Percentiles rank a stretch among this genome's conserved stretches.
Evolutionary conservation across 1,140 invertebrate species (phyloP).

Genomic region (Macrobrachium nipponense): DNA sequence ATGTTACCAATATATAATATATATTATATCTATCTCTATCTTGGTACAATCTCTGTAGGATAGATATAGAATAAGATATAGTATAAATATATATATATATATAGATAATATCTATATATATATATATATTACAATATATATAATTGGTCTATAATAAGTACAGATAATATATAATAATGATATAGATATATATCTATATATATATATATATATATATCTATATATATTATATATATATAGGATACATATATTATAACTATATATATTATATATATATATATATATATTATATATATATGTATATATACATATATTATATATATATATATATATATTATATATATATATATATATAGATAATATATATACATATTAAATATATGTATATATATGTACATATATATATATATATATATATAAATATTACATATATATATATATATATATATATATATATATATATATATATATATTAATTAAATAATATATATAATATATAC

Average conservation of each 20-base stretch:
- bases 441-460: slow-evolving; percentile 12
- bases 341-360: not conserved
- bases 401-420: slow-evolving; percentile 10
- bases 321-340: not conserved
- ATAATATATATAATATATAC: no score
- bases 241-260: no score
- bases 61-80: no score
- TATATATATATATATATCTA: not conserved
- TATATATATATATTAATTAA: not conserved
- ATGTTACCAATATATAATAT: no score
- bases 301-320: slow-evolving; percentile 5
- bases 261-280: not conserved
- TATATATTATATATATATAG: not conserved
- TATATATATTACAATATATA: not conserved
- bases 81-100: not conserved
- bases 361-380: not conserved
- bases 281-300: no score
- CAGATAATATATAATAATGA: slow-evolving; percentile 18
- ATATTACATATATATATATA: no score
- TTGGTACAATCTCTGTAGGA: no score
- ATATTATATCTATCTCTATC: no score
- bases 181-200: no score
- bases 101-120: not conserved
- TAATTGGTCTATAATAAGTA: not conserved
- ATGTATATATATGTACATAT: not conserved